Evolutionary conservation across 2,113 vertebrate genomes (phyloP).

Genomic region (Nipponia nippon): DNA sequence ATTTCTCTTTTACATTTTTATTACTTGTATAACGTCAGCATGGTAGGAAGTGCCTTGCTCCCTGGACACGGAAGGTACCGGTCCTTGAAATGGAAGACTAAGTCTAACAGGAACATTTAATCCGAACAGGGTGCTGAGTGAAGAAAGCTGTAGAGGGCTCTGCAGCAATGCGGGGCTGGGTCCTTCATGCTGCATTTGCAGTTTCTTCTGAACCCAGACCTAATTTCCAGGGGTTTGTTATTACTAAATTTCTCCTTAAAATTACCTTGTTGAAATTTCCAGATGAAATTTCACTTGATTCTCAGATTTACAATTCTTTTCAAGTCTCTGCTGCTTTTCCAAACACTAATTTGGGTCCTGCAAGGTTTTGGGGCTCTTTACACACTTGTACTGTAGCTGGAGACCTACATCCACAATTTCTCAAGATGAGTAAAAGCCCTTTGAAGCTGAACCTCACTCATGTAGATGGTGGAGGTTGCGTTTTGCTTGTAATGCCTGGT

Average conservation of each 20-base stretch:
- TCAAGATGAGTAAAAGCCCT: not conserved
- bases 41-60: fast-evolving
- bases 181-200: not conserved
- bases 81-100: not conserved
- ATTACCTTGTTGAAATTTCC: not conserved
- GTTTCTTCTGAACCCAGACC: not conserved
- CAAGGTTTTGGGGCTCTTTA: not conserved
- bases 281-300: not conserved
- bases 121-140: not conserved
- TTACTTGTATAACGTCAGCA: not conserved
- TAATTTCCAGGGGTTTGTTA: not conserved
- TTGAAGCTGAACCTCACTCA: not conserved
- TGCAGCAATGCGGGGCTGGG: not conserved
- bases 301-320: not conserved
- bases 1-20: not conserved
- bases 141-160: not conserved
- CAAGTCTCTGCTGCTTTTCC: not conserved
- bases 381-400: not conserved
- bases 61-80: fast-evolving
- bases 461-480: not conserved
- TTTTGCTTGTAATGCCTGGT: not conserved
- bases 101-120: not conserved
- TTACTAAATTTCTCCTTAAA: not conserved
- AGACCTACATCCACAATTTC: not conserved
- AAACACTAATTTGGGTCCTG: not conserved